These are phyloP conservation scores for Antedon mediterranea DNA, from an alignment of 53 echinoderm and acorn worm species.

Conservation along the genomic window DNA sequence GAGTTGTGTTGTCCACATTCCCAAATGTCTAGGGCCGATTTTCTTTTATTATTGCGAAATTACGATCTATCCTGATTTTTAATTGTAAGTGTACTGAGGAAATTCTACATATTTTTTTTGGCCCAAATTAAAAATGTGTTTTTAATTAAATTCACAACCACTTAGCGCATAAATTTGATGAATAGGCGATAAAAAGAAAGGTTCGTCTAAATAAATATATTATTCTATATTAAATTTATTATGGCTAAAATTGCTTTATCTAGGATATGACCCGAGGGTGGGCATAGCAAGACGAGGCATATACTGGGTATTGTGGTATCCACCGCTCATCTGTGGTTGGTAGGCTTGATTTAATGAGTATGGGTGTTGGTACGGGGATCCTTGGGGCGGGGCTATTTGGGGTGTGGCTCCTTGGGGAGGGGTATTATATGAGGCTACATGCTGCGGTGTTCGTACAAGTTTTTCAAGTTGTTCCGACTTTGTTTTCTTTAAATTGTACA, in stretches of 20 bases:
- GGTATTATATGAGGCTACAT: background rate
- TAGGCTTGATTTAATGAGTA: conserved; percentile 6
- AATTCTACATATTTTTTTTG: too few relatives aligned
- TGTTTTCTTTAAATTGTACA: conserved; percentile 60
- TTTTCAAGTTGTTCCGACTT: conserved; percentile 87
- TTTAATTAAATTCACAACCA: too few relatives aligned
- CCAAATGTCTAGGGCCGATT: too few relatives aligned
- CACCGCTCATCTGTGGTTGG: conserved; percentile 3
- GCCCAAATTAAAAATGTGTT: too few relatives aligned
- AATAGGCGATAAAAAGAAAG: too few relatives aligned
- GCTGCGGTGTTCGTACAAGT: conserved; percentile 19
- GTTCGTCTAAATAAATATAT: too few relatives aligned
- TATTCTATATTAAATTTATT: too few relatives aligned
- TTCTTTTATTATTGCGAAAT: too few relatives aligned
- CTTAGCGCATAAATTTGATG: too few relatives aligned
- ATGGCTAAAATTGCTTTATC: conserved; percentile 3
- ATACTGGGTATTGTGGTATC: background rate
- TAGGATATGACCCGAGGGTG: conserved; percentile 24
- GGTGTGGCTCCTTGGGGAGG: background rate
- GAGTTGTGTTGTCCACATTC: too few relatives aligned
- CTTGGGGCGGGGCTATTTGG: background rate
- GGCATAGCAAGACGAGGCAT: conserved; percentile 4
- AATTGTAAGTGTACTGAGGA: too few relatives aligned
- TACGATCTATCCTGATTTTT: too few relatives aligned
- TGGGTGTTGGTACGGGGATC: conserved; percentile 1